Evolutionary conservation across 2,888 invertebrate genomes (phyloP).

Genomic region (Cabera pusaria): DNA sequence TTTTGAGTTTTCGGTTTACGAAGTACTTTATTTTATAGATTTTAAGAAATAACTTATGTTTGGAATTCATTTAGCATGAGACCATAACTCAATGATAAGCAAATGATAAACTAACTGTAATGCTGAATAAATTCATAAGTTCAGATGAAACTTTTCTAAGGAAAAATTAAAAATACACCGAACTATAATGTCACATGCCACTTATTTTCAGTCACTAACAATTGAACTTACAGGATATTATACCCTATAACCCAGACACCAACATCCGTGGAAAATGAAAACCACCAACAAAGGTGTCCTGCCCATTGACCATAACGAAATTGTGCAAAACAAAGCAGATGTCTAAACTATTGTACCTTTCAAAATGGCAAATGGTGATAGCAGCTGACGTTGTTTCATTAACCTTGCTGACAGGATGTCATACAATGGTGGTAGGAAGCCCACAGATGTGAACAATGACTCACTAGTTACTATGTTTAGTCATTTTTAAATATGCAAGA

Average conservation of each 20-base stretch:
- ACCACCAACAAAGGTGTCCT: constrained; percentile 1
- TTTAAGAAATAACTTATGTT: too few species aligned
- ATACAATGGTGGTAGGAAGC: constrained; percentile 23
- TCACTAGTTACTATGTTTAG: constrained; percentile 17
- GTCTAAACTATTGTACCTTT: constrained; percentile 11
- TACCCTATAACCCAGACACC: constrained; percentile 2
- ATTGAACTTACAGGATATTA: too few species aligned
- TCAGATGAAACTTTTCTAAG: too few species aligned
- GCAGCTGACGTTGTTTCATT: constrained; percentile 21
- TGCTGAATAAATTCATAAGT: too few species aligned
- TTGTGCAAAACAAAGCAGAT: constrained; percentile 18
- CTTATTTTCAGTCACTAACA: too few species aligned
- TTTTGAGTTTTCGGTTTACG: constrained; percentile 1
- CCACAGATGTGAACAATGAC: constrained; percentile 15
- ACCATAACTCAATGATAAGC: too few species aligned
- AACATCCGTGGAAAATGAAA: constrained; percentile 17
- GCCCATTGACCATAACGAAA: constrained; percentile 11
- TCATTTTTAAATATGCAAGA: constrained; percentile 11
- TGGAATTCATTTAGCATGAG: too few species aligned
- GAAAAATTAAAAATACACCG: too few species aligned
- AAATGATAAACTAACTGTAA: too few species aligned
- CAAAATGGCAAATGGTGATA: constrained; percentile 10
- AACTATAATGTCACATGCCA: too few species aligned
- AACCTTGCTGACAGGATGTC: constrained; percentile 26
- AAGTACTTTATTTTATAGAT: not conserved